A percentile compares a stretch with the other conserved stretches of the same genome.
These are phyloP conservation scores for Shinisaurus crocodilurus DNA, from an alignment of 2,113 vertebrate genomes.

Conservation along the genomic window DNA sequence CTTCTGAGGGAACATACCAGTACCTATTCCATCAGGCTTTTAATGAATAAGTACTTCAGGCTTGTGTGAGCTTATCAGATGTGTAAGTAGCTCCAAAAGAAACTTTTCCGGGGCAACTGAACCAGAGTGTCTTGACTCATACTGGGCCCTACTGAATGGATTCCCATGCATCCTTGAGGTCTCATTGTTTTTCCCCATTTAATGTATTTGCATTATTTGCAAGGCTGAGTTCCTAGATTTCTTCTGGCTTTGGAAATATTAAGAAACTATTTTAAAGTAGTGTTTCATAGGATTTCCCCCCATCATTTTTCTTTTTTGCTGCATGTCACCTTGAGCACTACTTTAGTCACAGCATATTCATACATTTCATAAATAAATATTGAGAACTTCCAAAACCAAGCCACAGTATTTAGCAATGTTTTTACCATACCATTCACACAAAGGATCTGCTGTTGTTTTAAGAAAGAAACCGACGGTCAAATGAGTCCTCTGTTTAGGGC, in stretches of 20 bases:
- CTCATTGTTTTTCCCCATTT: no score
- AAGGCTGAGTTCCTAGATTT: neutral
- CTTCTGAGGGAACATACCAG: neutral
- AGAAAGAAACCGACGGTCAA: neutral
- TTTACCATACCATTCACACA: neutral
- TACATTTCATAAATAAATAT: neutral
- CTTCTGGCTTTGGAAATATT: neutral
- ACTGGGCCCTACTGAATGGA: neutral
- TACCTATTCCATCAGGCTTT: neutral
- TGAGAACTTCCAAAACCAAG: neutral
- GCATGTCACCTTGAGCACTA: neutral
- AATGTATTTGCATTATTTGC: neutral
- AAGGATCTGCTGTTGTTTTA: slow-evolving; percentile 16
- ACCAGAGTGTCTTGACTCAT: neutral
- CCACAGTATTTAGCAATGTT: neutral
- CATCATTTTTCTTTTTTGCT: neutral
- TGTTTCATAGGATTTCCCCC: neutral
- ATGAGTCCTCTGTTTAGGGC: neutral
- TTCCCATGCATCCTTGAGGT: neutral
- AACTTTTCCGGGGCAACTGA: neutral
- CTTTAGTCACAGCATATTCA: neutral
- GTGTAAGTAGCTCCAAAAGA: neutral
- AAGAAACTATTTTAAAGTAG: neutral
- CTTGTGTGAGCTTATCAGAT: neutral
- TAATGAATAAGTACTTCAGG: neutral